Conservation (phyloP, 2,888 invertebrate genomes). For the Diabrotica balteata region DNA sequence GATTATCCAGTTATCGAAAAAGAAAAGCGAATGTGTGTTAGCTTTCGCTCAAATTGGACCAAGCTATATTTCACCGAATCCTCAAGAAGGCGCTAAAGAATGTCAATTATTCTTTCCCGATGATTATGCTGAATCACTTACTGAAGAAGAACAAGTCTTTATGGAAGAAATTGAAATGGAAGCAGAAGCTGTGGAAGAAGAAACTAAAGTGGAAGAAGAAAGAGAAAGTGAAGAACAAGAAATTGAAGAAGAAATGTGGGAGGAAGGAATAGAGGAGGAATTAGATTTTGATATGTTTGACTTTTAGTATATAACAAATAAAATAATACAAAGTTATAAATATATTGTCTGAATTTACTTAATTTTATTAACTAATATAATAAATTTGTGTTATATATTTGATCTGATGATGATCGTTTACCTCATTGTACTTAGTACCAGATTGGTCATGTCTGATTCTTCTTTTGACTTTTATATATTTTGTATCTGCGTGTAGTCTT, state of each 20-base stretch:
- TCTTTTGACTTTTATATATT: too few species aligned
- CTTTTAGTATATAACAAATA: neutral
- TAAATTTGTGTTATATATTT: neutral
- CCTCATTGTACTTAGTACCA: too few species aligned
- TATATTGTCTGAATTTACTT: too few species aligned
- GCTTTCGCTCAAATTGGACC: constrained; percentile 72
- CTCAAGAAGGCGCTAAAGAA: constrained; percentile 69
- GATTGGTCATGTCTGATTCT: too few species aligned
- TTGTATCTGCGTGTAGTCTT: too few species aligned
- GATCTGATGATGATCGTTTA: neutral
- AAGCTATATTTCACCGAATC: constrained; percentile 72
- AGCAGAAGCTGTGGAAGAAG: constrained; percentile 26
- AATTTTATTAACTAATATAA: too few species aligned
- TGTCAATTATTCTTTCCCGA: constrained; percentile 74
- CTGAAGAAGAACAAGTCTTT: constrained; percentile 50
- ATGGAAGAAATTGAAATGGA: constrained; percentile 16
- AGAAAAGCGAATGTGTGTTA: constrained; percentile 70
- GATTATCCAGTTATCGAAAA: constrained; percentile 71
- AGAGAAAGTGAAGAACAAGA: constrained; percentile 26
- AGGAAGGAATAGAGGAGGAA: constrained; percentile 10
- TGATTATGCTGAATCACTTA: constrained; percentile 66
- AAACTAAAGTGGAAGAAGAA: constrained; percentile 47
- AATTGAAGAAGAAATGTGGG: constrained; percentile 28
- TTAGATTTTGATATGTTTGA: constrained; percentile 14
- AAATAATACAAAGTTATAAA: too few species aligned